Base-by-base conservation (phyloP, 2,797 vertebrate species). In the Aeoliscus strigatus region DNA sequence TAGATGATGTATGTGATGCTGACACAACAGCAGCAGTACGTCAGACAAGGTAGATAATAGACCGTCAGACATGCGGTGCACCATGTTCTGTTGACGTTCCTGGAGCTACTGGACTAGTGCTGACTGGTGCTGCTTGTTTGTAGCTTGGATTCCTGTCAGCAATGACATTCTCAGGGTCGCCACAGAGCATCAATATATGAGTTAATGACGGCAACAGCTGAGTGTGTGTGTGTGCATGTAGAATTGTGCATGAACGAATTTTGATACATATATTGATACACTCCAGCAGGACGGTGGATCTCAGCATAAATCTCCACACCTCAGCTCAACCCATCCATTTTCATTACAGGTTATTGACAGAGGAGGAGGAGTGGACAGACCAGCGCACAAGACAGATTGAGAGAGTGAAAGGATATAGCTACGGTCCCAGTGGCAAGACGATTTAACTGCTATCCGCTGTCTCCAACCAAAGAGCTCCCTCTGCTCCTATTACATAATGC, bases 301-400 rank as follows among this genome's bases (percentile, higher is more conserved):
- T 44, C 28, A 27, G 33, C 32, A 18, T 55, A 27, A 29, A 51
- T 63, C 60, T 70, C 33, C 15, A 14, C 77, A 75, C 70, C 66
- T 75, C 39, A 21, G 54, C 60, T 65, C 51, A n/a, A 23, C 5
- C 56, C 69, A 70, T 81, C 74, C 51, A 66, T 82, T 79, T 82
- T 72, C 75, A 82, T 81, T 75, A 73, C 60, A 48, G 8, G 11
- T 43, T 66, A 83, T 74, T 62, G 76, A 68, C 68, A 55, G 45
- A 43, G 73, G 42, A 9, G 44, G 56, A 61, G 27, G 45, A 32
- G 31, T 39, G 32, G 47, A 57, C 2, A 21, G 42, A 26, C 23
- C 45, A 12, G 23, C 47, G 40, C 45, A 37, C 26, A 15, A 49
- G 53, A 59, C 27, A 45, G 50, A 66, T 8, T 37, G 56, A 69